phyloP scores from a whole-genome alignment of 2,888 invertebrate genomes.

The Marronus borbonicus region DNA sequence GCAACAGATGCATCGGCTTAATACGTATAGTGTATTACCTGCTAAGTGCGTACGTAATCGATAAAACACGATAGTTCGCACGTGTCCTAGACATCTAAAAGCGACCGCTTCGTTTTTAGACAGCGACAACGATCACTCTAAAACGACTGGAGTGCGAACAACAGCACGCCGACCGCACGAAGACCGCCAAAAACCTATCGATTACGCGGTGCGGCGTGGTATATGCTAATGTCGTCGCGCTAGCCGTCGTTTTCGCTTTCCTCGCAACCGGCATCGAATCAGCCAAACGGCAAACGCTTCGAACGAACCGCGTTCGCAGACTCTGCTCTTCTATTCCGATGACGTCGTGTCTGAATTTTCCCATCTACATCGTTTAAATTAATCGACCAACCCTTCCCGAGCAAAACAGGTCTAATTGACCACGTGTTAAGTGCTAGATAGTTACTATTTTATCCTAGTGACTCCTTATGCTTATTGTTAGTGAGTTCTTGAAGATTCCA shows the following conservation, averaged over 20 bases:
- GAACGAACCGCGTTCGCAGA: neutral
- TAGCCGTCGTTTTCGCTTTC: constrained; percentile 34
- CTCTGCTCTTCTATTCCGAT: neutral
- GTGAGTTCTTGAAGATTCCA: neutral
- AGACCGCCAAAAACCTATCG: constrained; percentile 59
- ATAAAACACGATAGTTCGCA: too few species aligned
- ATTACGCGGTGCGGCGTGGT: constrained; percentile 64
- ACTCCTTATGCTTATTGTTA: neutral
- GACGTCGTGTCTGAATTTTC: neutral
- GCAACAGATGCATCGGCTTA: too few species aligned
- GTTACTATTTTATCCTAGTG: constrained; percentile 14
- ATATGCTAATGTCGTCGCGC: constrained; percentile 67
- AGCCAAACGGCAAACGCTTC: neutral
- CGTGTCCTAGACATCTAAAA: too few species aligned
- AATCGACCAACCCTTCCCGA: neutral
- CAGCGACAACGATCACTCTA: too few species aligned
- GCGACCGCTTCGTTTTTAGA: too few species aligned
- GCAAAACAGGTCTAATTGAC: too few species aligned
- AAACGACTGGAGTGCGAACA: neutral
- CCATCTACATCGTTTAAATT: neutral
- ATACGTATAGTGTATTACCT: too few species aligned
- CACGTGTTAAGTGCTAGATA: constrained; percentile 53
- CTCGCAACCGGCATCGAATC: constrained; percentile 8
- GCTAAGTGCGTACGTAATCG: too few species aligned
- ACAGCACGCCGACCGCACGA: constrained; percentile 20